Percentiles rank a stretch among this genome's conserved stretches.
Evolutionary conservation across 2,888 invertebrate species (phyloP).

Genomic region (Tipula unca): DNA sequence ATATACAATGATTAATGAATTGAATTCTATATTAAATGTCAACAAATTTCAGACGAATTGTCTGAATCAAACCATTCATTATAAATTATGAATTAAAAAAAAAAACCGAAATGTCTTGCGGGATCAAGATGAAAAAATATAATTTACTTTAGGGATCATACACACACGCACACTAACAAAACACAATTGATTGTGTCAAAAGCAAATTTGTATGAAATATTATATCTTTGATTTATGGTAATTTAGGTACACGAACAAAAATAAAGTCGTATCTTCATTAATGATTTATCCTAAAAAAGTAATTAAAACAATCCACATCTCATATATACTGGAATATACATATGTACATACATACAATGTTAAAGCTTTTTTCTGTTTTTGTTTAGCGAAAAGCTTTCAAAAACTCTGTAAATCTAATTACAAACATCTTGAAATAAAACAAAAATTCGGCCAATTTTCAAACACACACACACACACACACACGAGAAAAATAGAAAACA

Average conservation of each 20-base stretch:
- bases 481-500: neutral
- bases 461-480: neutral
- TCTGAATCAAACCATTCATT: conserved; percentile 8
- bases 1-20: neutral
- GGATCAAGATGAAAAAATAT: neutral
- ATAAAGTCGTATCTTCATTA: neutral
- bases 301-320: neutral
- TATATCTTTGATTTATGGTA: neutral
- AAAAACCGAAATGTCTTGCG: neutral
- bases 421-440: neutral
- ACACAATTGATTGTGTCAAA: neutral
- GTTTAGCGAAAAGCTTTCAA: neutral
- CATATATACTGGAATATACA: too few relatives aligned
- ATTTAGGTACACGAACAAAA: neutral
- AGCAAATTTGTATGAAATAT: neutral
- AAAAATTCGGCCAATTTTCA: neutral
- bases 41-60: conserved; percentile 8
- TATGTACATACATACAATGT: neutral
- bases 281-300: neutral
- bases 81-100: neutral
- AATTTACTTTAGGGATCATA: neutral
- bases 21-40: neutral
- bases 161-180: neutral
- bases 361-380: neutral
- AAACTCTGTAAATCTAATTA: neutral